Conservation (phyloP, 2,888 invertebrate genomes). For the Tinea pellionella region DNA sequence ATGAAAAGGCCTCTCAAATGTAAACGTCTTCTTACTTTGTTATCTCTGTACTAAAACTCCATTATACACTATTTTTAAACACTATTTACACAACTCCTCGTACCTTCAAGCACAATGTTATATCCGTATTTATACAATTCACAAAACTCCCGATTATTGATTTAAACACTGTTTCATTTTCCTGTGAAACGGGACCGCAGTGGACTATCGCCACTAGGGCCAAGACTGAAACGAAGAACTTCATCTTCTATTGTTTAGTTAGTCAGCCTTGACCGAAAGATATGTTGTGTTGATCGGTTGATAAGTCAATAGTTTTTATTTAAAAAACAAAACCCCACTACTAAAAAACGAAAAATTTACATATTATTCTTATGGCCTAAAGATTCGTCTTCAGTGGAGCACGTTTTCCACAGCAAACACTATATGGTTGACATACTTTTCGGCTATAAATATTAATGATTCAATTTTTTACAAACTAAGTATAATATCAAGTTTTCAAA, state of each 20-base stretch:
- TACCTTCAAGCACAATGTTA: constrained; percentile 57
- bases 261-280: constrained; percentile 41
- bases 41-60: too few relatives aligned
- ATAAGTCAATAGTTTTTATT: constrained; percentile 60
- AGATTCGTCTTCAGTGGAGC: neutral
- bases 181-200: constrained; percentile 40
- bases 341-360: constrained; percentile 10
- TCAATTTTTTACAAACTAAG: neutral
- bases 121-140: constrained; percentile 56
- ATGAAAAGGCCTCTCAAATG: too few relatives aligned
- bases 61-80: neutral
- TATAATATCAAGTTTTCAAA: constrained; percentile 9
- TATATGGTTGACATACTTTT: constrained; percentile 11
- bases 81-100: constrained; percentile 4
- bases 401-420: neutral
- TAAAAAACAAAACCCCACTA: constrained; percentile 56
- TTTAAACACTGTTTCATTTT: constrained; percentile 39
- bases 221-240: constrained; percentile 41
- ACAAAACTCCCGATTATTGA: constrained; percentile 42
- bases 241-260: constrained; percentile 36
- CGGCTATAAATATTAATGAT: constrained; percentile 11
- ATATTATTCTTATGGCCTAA: neutral
- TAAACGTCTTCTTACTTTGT: too few relatives aligned
- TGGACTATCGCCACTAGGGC: constrained; percentile 38
- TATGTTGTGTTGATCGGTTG: constrained; percentile 48